Evolutionary conservation across 2,888 invertebrate genomes (phyloP), one percentile per base, ranked within the genome.

Genomic region (Eulithis testata): DNA sequence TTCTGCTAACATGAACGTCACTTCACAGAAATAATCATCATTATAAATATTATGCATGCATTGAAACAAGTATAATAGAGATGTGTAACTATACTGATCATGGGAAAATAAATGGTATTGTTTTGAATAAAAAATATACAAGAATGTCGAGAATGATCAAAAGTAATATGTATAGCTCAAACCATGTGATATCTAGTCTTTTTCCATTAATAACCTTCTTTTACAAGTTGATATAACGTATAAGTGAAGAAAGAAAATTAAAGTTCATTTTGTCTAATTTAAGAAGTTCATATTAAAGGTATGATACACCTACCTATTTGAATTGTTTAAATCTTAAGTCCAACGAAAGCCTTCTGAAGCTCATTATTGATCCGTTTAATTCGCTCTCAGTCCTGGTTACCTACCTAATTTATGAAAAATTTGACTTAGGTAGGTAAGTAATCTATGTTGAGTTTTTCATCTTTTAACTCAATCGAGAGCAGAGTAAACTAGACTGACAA

Each of bases 101-200:
- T 75, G 73, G 73, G 36, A 52, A 54, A 31, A 21, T 43, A 58
- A 63, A 58, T 62, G 40, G 12, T 43, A 44, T 60, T 53, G 47
- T 60, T 62, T 56, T 52, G 31, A 37, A 7, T 37, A 60, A 66
- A 56, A 76, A 77, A 81, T 78, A 77, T 82, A 81, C 80, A 81
- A 78, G 73, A 77, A 72, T 82, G 58, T 54, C 66, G 82, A 82
- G 77, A 81, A 78, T 78, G 79, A 84, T 60, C 67, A 84, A 84
- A 82, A 76, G 80, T 82, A 69, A 71, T 66, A 85, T 85, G 85
- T 85, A 87, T 87, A 89, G 91, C 91, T 91, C 89, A 90, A 91
- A 89, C 85, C 89, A 91, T 91, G 92, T 92, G 92, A 93, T 93
- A 93, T 91, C 91, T 91, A 92, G 91, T 91, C 90, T 88, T 88